Conservation (phyloP, 1,140 invertebrate species). For the Andricus grossulariae region DNA sequence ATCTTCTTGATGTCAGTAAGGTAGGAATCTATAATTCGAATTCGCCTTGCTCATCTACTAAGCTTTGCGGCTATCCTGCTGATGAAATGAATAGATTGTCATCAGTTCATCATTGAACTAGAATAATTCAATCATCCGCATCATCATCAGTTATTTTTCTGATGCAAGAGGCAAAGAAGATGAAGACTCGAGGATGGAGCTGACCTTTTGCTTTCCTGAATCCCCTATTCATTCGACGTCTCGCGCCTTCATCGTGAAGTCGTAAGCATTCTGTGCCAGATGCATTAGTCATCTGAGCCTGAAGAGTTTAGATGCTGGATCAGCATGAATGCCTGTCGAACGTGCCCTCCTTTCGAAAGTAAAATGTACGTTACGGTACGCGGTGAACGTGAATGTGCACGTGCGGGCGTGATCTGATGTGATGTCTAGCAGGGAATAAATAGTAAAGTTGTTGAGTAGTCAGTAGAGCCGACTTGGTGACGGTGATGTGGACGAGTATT, state of each 20-base stretch:
- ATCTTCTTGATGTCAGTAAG: no score
- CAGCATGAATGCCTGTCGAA: not conserved
- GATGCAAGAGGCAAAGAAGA: not conserved
- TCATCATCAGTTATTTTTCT: no score
- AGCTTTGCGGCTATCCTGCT: no score
- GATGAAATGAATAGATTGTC: no score
- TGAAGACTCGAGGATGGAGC: not conserved
- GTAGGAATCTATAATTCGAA: no score
- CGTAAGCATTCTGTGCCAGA: not conserved
- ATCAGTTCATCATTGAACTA: no score
- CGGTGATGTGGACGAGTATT: constrained; percentile 44
- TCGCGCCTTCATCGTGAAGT: not conserved
- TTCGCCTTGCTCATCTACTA: no score
- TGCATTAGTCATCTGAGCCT: constrained; percentile 10
- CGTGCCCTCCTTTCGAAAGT: constrained; percentile 30
- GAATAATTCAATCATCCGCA: no score
- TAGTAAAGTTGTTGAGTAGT: not conserved
- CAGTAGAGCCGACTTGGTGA: not conserved
- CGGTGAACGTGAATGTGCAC: not conserved
- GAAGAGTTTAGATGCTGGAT: not conserved
- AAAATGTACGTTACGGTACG: not conserved
- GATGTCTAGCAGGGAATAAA: not conserved
- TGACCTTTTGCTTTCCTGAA: constrained; percentile 10
- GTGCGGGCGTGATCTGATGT: constrained; percentile 17
- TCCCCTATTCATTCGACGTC: not conserved